Evolutionary conservation across 2,888 invertebrate species (phyloP), one percentile per base, ranked within the genome.

Genomic region (Notocelia uddmanniana): DNA sequence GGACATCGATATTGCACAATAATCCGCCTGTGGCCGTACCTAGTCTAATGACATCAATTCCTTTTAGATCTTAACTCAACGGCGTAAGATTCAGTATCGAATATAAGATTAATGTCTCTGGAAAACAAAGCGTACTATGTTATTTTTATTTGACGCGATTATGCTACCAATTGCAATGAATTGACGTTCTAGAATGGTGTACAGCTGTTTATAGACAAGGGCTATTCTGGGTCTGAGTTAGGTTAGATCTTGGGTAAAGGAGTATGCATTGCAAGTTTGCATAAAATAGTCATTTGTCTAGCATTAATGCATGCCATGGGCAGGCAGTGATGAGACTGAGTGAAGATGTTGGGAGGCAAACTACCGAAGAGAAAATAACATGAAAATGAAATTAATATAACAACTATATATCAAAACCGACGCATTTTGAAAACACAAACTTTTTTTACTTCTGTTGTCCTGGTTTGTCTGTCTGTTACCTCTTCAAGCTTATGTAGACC

Each of bases 271-370:
- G 86, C 75, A 76, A 73, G 85, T 92, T 93, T 89, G 93, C 93
- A 93, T 93, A 93, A 92, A 93, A 90, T 86, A 87, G 84, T 89
- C 92, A 89, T 93, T 93, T 93, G 91, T 93, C 93, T 92, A 78
- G 79, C 87, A 86, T 89, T 92, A 89, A 91, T 89, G 90, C 88
- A 84, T 77, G 77, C 86, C 34, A n/a, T 64, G 69, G 62, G 23
- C 69, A 62, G 74, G 57, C 73, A 55, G 73, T 75, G 74, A 75
- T 75, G 68, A 59, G 54, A 54, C 60, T 59, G 57, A 69, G 74
- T 54, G 66, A 73, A 62, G 64, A 60, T 23, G 60, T 26, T 34
- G 34, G 31, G 31, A 31, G 15, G 45, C 15, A 15, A 5, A 41
- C 45, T 45, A 45, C 8, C 15, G 8, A 5, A n/a, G 15, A n/a